Percentiles rank a stretch among this genome's conserved stretches.
Conservation (phyloP, 1,140 invertebrate genomes). For the Pseudomyrmex dendroicus region DNA sequence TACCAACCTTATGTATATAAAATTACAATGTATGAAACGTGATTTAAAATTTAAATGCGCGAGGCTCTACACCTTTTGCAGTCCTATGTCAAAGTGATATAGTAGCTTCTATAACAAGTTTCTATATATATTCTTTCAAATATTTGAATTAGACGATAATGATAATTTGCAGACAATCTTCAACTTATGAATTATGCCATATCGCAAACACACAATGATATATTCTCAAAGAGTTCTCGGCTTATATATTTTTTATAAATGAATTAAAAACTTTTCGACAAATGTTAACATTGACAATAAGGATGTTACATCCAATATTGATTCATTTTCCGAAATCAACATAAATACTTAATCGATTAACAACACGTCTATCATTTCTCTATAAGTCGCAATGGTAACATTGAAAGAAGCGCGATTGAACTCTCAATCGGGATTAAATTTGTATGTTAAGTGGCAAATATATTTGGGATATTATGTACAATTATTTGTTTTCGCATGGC, state of each 20-base stretch:
- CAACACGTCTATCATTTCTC: background rate
- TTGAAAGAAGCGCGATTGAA: background rate
- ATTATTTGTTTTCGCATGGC: conserved; percentile 13
- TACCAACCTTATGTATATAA: background rate
- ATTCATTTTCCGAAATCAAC: background rate
- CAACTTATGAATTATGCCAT: too few relatives aligned
- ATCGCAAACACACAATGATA: too few relatives aligned
- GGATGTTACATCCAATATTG: background rate
- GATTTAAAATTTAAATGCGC: conserved; percentile 14
- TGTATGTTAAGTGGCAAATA: conserved; percentile 2
- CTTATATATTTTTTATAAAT: too few relatives aligned
- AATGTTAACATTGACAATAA: too few relatives aligned
- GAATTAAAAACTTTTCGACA: too few relatives aligned
- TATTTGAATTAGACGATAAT: too few relatives aligned
- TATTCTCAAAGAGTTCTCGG: too few relatives aligned
- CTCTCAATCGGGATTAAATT: background rate
- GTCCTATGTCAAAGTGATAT: background rate
- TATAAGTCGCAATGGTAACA: background rate
- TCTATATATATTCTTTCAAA: too few relatives aligned
- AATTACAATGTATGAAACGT: background rate
- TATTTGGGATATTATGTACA: conserved; percentile 5
- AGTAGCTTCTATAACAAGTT: too few relatives aligned
- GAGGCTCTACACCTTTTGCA: background rate
- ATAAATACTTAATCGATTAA: background rate
- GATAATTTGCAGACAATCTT: too few relatives aligned